Evolutionary conservation across 2,113 vertebrate genomes (phyloP).

Genomic region (Chinchilla lanigera): DNA sequence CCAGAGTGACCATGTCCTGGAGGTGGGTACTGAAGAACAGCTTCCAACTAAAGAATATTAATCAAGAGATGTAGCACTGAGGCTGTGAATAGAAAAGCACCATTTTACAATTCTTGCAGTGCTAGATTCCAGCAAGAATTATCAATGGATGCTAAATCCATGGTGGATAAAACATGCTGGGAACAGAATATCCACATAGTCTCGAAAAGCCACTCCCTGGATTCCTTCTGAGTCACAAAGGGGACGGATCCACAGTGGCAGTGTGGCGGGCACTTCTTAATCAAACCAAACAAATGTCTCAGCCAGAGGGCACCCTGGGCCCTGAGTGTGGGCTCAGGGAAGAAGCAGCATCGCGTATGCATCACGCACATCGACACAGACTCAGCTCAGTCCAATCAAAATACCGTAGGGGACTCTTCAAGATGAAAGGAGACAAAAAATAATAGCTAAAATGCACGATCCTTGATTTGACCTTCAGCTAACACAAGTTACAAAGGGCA

Average conservation of each 20-base stretch:
- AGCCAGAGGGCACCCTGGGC: neutral
- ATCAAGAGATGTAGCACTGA: neutral
- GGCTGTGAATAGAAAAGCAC: neutral
- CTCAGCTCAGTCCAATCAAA: neutral
- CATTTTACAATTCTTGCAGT: neutral
- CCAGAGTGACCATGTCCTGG: neutral
- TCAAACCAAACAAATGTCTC: neutral
- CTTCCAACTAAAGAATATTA: neutral
- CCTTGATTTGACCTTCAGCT: neutral
- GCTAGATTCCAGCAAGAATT: neutral
- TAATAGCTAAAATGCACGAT: neutral
- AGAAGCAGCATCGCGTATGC: neutral
- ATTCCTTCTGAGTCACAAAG: neutral
- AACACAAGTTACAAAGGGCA: neutral
- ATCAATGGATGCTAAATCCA: neutral
- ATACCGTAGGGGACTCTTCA: neutral
- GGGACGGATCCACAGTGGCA: neutral
- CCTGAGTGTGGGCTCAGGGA: no score
- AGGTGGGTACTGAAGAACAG: neutral
- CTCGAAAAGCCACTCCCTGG: neutral
- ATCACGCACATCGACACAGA: neutral
- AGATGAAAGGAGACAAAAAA: slow-evolving; percentile 11
- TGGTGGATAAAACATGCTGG: neutral
- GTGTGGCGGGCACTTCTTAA: neutral
- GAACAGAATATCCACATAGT: neutral